Conservation (phyloP, 2,113 vertebrate genomes). For the Neogobius melanostomus region DNA sequence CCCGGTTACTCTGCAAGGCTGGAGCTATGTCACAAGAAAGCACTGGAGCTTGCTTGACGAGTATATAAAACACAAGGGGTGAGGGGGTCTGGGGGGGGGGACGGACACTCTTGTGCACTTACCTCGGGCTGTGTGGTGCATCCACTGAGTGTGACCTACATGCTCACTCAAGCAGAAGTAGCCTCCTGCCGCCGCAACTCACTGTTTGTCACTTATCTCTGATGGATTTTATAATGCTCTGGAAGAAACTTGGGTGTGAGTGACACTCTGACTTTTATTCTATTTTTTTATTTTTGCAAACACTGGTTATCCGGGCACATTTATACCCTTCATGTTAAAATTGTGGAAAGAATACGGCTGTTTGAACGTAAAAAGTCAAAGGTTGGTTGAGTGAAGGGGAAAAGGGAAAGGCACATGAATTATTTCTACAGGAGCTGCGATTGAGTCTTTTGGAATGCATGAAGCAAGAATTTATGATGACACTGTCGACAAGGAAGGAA, state of each 20-base stretch:
- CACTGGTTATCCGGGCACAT: slow-evolving; percentile 9
- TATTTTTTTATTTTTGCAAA: slow-evolving; percentile 7
- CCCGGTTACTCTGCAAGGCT: slow-evolving; percentile 46
- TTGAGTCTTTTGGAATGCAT: not conserved
- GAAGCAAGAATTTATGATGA: not conserved
- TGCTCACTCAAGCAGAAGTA: slow-evolving; percentile 75
- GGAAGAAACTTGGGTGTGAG: slow-evolving; percentile 36
- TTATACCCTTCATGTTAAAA: not conserved
- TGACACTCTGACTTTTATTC: slow-evolving; percentile 16
- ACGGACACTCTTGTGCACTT: slow-evolving; percentile 46
- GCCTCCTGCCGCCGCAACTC: slow-evolving; percentile 50
- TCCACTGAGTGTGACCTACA: slow-evolving; percentile 76
- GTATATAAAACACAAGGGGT: slow-evolving; percentile 39
- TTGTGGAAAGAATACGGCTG: not conserved
- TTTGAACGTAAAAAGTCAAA: slow-evolving; percentile 7
- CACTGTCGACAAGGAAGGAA: not conserved
- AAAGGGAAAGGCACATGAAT: slow-evolving; percentile 31
- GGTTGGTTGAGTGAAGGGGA: slow-evolving; percentile 5
- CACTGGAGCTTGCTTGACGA: slow-evolving; percentile 65
- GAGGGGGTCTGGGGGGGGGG: not conserved
- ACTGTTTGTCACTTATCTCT: slow-evolving; percentile 63
- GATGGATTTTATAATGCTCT: slow-evolving; percentile 53
- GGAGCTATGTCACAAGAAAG: slow-evolving; percentile 58
- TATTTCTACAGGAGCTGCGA: slow-evolving; percentile 36
- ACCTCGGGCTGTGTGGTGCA: slow-evolving; percentile 71